Base-by-base conservation (phyloP, 1,140 invertebrate species). In the Halotydeus destructor region DNA sequence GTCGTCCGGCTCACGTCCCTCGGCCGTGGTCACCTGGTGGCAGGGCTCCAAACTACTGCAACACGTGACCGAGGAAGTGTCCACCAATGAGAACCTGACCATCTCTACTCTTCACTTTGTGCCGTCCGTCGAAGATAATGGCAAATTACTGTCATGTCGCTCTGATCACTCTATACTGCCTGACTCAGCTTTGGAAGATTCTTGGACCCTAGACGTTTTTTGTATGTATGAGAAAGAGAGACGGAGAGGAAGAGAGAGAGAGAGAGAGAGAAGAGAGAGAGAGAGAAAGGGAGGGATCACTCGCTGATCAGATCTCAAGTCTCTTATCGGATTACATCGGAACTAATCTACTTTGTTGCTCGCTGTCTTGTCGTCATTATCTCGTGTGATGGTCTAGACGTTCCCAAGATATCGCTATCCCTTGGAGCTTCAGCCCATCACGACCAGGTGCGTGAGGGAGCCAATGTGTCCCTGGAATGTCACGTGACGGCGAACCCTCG, bases 391-490 rank as follows among this genome's bases (percentile, higher is more conserved):
- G 25, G 5, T 24, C 3, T 22, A 88, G 82, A 82, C 69, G 71
- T 76, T 26, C 83, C 83, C 9, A 72, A 78, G 54, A 76, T 86
- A 21, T 70, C 74, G 33, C 60, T 88, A 38, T 68, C 72, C 49
- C 63, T 88, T 46, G 83, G 83, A 46, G 79, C 75, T 51, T 84
- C 77, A 8, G 61, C 86, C 44, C 76, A 79, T 51, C 74, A 79
- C 14, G 72, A 78, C 47, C 78, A 82, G 61, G 83, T 66, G 18
- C 58, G 59, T 45, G 65, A 66, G 49, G 78, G 78, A 4, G 75
- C 75, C 27, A 80, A 85, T 60, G 80, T 85, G 34, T 84, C 83
- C 58, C 77, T 86, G 52, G 78, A 82, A 59, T 85, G 81, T 60
- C 78, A 76, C 55, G 79, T 85, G 45, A 76, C 74, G 57, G 75